Base-by-base conservation (phyloP, 2,888 invertebrate genomes). In the Gortyna flavago region DNA sequence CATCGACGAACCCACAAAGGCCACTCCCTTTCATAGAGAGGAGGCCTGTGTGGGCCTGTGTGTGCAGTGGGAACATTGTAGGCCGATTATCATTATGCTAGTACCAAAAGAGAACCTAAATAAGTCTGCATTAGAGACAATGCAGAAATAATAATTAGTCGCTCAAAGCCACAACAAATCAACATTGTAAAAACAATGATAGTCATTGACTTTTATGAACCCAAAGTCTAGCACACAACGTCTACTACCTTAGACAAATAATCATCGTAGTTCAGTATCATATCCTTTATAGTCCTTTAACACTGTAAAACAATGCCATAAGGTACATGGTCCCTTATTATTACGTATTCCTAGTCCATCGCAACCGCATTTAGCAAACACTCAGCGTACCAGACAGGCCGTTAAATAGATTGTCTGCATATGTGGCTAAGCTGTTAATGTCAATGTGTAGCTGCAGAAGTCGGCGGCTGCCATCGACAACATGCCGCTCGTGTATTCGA, bases 261-360 rank as follows among this genome's bases (percentile, higher is more conserved):
- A 32, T 35, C 11, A 18, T 25, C 21, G 7, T 18, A 32, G 35
- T 3, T 48, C 16, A 61, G 48, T 29, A 67, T 25, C 9, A 25
- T 9, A 54, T 69, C 16, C n/a, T n/a, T n/a, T n/a, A 66, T 2
- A 62, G 38, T 2, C 57, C 48, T 48, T 21, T 41, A 65, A 29
- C 9, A 41, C 32, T 29, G 13, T 8, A 57, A 38, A 57, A 38
- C 59, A 59, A 70, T 54, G 9, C 13, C 13, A 44, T 25, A 51
- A 38, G 5, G 61, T 79, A 75, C 29, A n/a, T 41, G 51, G 7
- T 66, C 25, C 6, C 0, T 9, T 18, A 29, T 5, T 64, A 61
- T 73, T 77, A 77, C 59, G 85, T 79, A 84, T 85, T 76, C 70
- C 44, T 41, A 29, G 57, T 38, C 1, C 67, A 41, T 75, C 68